Base-by-base conservation (phyloP, 2,797 vertebrate genomes). In the Lateolabrax maculatus region DNA sequence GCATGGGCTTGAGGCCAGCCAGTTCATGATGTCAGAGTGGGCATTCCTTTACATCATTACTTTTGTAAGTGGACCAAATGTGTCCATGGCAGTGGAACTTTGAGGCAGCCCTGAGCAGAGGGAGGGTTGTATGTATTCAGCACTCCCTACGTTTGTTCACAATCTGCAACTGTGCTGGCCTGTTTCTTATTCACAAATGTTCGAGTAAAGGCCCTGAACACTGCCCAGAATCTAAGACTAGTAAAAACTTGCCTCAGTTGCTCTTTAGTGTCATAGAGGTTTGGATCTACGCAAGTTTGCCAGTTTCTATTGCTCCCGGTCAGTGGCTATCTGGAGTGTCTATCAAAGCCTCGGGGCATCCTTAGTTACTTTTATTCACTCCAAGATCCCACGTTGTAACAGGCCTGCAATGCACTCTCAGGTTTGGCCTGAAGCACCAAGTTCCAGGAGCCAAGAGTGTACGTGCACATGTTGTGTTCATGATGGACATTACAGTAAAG, bases 161-260 rank as follows among this genome's bases (percentile, higher is more conserved):
- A 36, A 2, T 51, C 56, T 79, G 36, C 10, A 27, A 43, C 69
- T 69, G 49, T n/a, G 36, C 36, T 27, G 46, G 27, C 37, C 67
- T 84, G 46, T 52, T 71, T 71, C 57, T 73, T 56, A 62, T 65
- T 75, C 57, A 77, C 56, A 84, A 78, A 69, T 81, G 67, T 82
- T 75, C 39, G 81, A 70, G 43, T 27, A 52, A 66, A 58, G 63
- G 44, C 51, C 65, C 48, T 80, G 69, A 69, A 80, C 61, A 39
- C 15, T 70, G 39, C 56, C 63, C 77, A 77, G 82, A 86, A 87
- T 84, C 66, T 79, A 84, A 53, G 75, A 75, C 90, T 36, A 80
- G 90, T 92, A 71, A 72, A 82, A 90, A 92, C 90, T 51, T 90
- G 89, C 69, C 80, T 68, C 37, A 39, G 77, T 75, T 21, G 64